phyloP scores from a whole-genome alignment of 1,140 invertebrate genomes.

The Heliothis virescens region DNA sequence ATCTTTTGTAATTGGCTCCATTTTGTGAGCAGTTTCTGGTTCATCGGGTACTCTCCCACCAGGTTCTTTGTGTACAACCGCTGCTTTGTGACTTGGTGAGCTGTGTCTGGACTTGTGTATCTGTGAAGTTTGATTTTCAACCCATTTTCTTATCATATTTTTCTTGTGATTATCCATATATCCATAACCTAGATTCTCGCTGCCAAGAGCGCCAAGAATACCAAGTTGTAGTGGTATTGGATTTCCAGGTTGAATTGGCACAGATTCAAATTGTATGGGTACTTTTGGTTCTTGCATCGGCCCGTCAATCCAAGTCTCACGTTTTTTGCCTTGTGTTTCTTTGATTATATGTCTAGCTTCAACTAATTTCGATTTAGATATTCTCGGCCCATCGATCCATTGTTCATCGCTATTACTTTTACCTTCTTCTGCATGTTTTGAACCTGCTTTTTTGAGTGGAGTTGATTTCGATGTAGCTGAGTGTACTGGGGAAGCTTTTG shows the following conservation, averaged over 20 bases:
- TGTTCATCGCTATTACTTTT: constrained; percentile 92
- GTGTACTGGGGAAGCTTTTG: constrained; percentile 88
- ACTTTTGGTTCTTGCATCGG: constrained; percentile 87
- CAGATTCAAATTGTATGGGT: constrained; percentile 77
- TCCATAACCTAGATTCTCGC: constrained; percentile 89
- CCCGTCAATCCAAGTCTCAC: constrained; percentile 98
- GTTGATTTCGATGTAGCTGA: constrained; percentile 87
- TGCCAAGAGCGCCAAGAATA: constrained; percentile 80
- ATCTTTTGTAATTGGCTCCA: constrained; percentile 84
- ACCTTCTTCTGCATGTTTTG: constrained; percentile 79
- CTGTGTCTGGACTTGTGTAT: constrained; percentile 87
- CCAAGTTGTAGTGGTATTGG: constrained; percentile 80
- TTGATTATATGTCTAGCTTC: constrained; percentile 93
- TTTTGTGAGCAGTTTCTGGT: constrained; percentile 78
- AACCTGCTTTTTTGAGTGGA: constrained; percentile 85
- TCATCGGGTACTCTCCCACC: constrained; percentile 88
- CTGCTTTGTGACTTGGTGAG: constrained; percentile 79
- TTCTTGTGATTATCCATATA: constrained; percentile 97
- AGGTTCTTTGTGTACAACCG: constrained; percentile 87
- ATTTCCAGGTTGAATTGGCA: constrained; percentile 66
- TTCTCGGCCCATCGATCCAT: constrained; percentile 98
- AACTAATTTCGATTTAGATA: constrained; percentile 93
- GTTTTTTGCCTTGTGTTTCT: constrained; percentile 91
- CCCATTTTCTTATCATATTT: constrained; percentile 97
- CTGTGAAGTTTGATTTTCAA: constrained; percentile 95